These are phyloP conservation scores for Centruroides vittatus DNA, from an alignment of 1,140 invertebrate genomes.

Conservation along the genomic window DNA sequence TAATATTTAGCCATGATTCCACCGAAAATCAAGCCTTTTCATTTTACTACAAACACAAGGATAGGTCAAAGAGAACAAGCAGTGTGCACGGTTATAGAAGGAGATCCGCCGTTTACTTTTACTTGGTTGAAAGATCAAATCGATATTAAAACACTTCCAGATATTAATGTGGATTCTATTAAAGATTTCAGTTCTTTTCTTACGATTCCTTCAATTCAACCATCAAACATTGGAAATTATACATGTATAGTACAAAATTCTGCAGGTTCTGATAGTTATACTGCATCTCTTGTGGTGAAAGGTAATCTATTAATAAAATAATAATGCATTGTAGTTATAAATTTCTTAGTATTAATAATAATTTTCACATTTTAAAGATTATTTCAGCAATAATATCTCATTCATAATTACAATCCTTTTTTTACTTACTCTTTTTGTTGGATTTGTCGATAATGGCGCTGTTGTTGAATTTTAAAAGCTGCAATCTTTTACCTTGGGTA, in stretches of 20 bases:
- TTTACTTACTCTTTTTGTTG: neutral
- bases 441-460: too few species aligned
- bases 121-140: conserved; percentile 18
- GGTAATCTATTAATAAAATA: conserved; percentile 2
- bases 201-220: neutral
- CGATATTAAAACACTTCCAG: neutral
- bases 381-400: too few species aligned
- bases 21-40: conserved; percentile 15
- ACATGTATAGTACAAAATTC: conserved; percentile 21
- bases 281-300: conserved; percentile 14
- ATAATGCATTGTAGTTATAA: too few species aligned
- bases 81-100: conserved; percentile 24
- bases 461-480: too few species aligned
- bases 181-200: neutral
- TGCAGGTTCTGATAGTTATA: conserved; percentile 17
- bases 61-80: conserved; percentile 47
- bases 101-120: conserved; percentile 19
- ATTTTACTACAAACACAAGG: conserved; percentile 36
- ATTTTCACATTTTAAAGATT: too few species aligned
- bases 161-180: too few species aligned
- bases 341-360: too few species aligned
- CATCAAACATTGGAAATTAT: conserved; percentile 19
- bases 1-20: neutral
- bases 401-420: too few species aligned
- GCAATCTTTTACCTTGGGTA: too few species aligned